A percentile compares a stretch with the other conserved stretches of the same genome.
phyloP scores from a whole-genome alignment of 2,113 vertebrate species.

The Cygnus atratus region DNA sequence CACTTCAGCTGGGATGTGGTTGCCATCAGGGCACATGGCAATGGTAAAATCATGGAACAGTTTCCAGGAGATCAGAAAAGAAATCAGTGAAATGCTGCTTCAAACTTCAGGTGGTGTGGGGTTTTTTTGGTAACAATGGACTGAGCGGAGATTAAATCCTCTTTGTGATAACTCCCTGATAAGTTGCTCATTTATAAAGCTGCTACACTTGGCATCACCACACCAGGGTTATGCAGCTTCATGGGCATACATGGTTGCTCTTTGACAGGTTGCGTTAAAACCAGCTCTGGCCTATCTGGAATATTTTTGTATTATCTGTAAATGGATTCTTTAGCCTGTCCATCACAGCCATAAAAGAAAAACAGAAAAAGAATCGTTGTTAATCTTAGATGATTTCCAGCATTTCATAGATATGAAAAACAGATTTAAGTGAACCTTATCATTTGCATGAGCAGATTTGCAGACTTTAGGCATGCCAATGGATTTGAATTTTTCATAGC shows the following conservation, averaged over 20 bases:
- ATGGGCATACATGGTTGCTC: background rate
- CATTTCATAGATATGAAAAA: background rate
- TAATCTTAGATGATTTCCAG: constrained; percentile 1
- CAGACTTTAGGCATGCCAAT: background rate
- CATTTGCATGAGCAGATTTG: background rate
- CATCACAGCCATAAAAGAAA: background rate
- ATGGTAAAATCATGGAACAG: fast-evolving
- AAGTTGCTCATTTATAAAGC: background rate
- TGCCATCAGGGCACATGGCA: fast-evolving
- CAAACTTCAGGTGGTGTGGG: too few species aligned
- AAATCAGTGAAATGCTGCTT: background rate
- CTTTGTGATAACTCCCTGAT: background rate
- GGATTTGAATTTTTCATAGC: background rate
- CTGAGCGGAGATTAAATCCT: background rate
- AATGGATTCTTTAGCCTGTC: background rate
- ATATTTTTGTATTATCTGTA: background rate
- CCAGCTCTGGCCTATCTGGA: background rate
- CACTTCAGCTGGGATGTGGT: background rate
- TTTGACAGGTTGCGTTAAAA: background rate
- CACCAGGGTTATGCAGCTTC: background rate
- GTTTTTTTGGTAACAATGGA: background rate
- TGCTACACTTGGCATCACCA: fast-evolving
- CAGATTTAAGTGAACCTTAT: background rate
- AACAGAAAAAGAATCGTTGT: background rate
- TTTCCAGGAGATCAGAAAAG: background rate